Evolutionary conservation across 2,113 vertebrate species (phyloP).

Genomic region (Megaleporinus macrocephalus): DNA sequence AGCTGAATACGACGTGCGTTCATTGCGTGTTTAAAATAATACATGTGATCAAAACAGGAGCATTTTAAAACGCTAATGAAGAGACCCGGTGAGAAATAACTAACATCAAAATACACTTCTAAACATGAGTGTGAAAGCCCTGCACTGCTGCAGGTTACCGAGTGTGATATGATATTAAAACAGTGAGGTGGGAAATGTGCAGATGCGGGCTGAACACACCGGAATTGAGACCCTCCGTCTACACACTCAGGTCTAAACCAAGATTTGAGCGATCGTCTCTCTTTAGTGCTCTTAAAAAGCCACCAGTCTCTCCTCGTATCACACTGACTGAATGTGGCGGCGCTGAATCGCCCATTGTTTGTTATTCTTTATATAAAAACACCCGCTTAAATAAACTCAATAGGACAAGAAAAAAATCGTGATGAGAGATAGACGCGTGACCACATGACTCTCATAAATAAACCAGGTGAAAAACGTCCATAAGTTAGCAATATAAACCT

Average conservation of each 20-base stretch:
- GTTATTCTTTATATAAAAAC: neutral
- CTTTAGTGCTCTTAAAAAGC: neutral
- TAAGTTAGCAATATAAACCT: slow-evolving; percentile 53
- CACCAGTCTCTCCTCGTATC: neutral
- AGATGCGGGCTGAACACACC: neutral
- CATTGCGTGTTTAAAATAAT: neutral
- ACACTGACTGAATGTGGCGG: neutral
- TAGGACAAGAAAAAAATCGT: neutral
- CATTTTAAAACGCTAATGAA: slow-evolving; percentile 1
- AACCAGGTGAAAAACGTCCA: slow-evolving; percentile 31
- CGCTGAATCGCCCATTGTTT: neutral
- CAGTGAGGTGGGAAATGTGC: neutral
- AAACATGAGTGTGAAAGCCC: neutral
- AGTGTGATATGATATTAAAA: neutral
- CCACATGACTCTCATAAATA: slow-evolving; percentile 37
- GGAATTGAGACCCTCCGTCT: neutral
- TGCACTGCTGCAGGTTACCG: neutral
- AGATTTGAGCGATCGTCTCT: neutral
- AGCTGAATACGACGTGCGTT: slow-evolving; percentile 50
- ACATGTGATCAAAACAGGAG: neutral
- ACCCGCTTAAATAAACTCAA: neutral
- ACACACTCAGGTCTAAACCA: neutral
- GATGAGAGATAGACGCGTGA: neutral
- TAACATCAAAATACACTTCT: slow-evolving; percentile 8
- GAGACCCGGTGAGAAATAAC: neutral